phyloP scores from a whole-genome alignment of 2,113 vertebrate genomes.

The Acrocephalus arundinaceus region DNA sequence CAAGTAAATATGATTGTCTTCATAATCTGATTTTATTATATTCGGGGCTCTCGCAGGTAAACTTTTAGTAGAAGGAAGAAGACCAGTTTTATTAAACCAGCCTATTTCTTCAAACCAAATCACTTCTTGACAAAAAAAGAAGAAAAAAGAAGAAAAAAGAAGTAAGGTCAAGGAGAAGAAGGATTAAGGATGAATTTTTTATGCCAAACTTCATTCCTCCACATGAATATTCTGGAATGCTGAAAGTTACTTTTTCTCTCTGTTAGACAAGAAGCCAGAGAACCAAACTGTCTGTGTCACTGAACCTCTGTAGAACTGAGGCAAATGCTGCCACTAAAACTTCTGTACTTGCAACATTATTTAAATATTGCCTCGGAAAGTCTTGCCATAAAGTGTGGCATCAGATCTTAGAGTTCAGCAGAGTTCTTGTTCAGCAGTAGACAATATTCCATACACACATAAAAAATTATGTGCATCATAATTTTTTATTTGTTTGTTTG shows the following conservation, averaged over 20 bases:
- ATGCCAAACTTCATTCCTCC: not conserved
- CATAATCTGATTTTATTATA: constrained; percentile 99
- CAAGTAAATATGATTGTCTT: constrained; percentile 96
- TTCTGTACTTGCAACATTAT: not conserved
- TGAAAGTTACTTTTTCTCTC: not conserved
- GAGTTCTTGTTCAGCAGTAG: not conserved
- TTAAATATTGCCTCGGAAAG: not conserved
- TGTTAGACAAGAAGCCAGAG: not conserved
- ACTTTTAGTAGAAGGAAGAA: constrained; percentile 87
- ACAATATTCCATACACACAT: not conserved
- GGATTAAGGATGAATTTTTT: constrained; percentile 13
- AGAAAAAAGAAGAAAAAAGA: not conserved
- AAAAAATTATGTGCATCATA: not conserved
- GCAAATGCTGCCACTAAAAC: not conserved
- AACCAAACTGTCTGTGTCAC: not conserved
- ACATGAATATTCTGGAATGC: not conserved
- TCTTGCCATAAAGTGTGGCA: not conserved
- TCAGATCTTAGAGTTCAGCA: not conserved
- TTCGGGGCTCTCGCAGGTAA: constrained; percentile 93
- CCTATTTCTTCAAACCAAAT: constrained; percentile 75
- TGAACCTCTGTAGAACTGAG: not conserved
- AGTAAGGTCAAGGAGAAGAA: not conserved
- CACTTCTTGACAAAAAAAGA: constrained; percentile 59
- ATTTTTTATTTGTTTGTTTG: not conserved
- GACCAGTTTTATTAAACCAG: constrained; percentile 90